phyloP scores from a whole-genome alignment of 1,140 invertebrate genomes.

The Marisa cornuarietis region DNA sequence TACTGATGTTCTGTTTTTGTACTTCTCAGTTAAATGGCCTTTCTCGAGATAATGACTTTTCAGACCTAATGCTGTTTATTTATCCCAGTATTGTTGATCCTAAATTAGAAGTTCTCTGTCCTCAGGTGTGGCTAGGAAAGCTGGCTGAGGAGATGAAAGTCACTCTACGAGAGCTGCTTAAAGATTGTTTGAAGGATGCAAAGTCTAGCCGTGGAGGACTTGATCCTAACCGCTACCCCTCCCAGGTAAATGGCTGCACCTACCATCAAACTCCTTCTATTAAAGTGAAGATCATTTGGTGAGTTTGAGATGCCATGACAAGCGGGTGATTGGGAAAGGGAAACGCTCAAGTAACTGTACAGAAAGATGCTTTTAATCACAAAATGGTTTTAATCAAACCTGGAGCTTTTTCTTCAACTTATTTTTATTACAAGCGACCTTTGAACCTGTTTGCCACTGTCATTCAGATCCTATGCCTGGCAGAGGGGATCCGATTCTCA shows the following conservation, averaged over 20 bases:
- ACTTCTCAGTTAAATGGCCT: too few relatives aligned
- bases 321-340: too few relatives aligned
- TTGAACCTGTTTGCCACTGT: neutral
- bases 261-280: neutral
- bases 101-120: conserved; percentile 21
- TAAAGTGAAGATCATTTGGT: too few relatives aligned
- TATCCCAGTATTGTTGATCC: too few relatives aligned
- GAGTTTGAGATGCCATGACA: too few relatives aligned
- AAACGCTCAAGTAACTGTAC: too few relatives aligned
- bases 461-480: conserved; percentile 77
- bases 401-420: neutral
- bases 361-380: too few relatives aligned
- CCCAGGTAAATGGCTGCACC: conserved; percentile 68
- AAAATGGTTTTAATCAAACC: neutral
- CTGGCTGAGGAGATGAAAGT: conserved; percentile 84
- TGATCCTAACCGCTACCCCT: conserved; percentile 83
- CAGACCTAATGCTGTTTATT: too few relatives aligned
- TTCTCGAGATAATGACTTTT: too few relatives aligned
- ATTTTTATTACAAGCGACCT: neutral
- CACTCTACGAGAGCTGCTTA: conserved; percentile 75
- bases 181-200: conserved; percentile 76
- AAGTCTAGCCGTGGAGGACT: conserved; percentile 67
- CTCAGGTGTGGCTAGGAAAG: conserved; percentile 82
- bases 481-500: conserved; percentile 81
- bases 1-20: too few relatives aligned